Evolutionary conservation across 2,888 invertebrate genomes (phyloP), one percentile per base, ranked within the genome.

Genomic region (Diploptera punctata): DNA sequence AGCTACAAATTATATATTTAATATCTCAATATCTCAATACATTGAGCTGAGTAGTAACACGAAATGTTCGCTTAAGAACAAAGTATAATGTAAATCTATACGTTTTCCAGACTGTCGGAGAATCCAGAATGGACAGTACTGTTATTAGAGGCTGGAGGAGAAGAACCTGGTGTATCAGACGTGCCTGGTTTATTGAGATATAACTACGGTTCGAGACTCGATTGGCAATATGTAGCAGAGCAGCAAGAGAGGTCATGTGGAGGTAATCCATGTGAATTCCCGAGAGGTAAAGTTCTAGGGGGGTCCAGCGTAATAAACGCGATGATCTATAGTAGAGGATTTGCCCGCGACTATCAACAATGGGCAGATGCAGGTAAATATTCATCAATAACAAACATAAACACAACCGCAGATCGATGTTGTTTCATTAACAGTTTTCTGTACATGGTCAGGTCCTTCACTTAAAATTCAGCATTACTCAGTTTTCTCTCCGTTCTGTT

Each of bases 311-410:
- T 94, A 1, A 87, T 96, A 1, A 97, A 97, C 81, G 93, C 94
- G 16, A 96, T 97, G 96, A 89, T 96, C 38, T 97, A 97, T 83
- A 91, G 95, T 13, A 87, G 97, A 68, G 97, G 97, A 68, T 95
- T 95, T 79, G 88, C 89, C 77, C 89, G 90, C 73, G 96, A 97
- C 79, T 97, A 94, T 83, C 94, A 96, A 81, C 86, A 89, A 26
- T 97, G 97, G 97, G 93, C 92, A 43, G 86, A 87, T 0, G 83
- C 91, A n/a, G 60, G 60, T 60, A 18, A 60, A 10, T 7, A 10
- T 33, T 7, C 33, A 33, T 33, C 33, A 5, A 7, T n/a, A n/a
- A n/a, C n/a, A n/a, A n/a, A n/a, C n/a, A n/a, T n/a, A n/a, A n/a
- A n/a, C n/a, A n/a, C n/a, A n/a, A n/a, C n/a, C n/a, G n/a, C n/a